Evolutionary conservation across 2,797 vertebrate genomes (phyloP), one percentile per base, ranked within the genome.

Genomic region (Labeo calbasu): DNA sequence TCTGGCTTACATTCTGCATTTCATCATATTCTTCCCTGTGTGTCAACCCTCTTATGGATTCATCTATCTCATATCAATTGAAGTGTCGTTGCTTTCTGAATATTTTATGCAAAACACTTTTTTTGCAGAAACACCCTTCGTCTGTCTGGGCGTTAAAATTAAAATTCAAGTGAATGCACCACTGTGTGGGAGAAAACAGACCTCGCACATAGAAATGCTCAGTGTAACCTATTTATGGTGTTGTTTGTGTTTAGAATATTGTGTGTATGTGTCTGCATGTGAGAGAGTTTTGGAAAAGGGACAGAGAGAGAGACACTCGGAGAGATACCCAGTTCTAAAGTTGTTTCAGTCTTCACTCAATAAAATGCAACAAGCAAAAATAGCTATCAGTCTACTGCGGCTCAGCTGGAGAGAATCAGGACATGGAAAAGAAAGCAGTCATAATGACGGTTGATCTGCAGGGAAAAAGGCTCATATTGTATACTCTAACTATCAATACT

Each of bases 61-160:
- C 40, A 84, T 73, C 50, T 77, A 50, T 82, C 28, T 73, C 68
- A 73, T 82, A 87, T 65, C 55, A 59, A 84, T 68, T 75, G 79
- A 84, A 84, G 79, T 84, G 71, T 82, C 21, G 0, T 77, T 81
- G 48, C 71, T 53, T 78, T 21, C 66, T 81, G 79, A 82, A 87
- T 84, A 87, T 87, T 78, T 87, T 84, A 84, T 84, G 79, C 59
- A 73, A 81, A 71, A 71, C 28, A 76, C 50, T 53, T 83, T 70
- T 73, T 55, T 68, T 77, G 4, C 82, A 36, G 66, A 78, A 70
- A 87, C 57, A 82, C 59, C 79, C 73, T 71, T 69, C 73, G 61
- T 82, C 55, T 57, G 46, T 70, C 65, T 59, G 55, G 28, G 21
- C 8, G 8, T 70, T 59, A 43, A 69, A 83, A 55, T 78, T 48